Evolutionary conservation across 2,888 invertebrate species (phyloP), one percentile per base, ranked within the genome.

Genomic region (Sisyra terminalis): DNA sequence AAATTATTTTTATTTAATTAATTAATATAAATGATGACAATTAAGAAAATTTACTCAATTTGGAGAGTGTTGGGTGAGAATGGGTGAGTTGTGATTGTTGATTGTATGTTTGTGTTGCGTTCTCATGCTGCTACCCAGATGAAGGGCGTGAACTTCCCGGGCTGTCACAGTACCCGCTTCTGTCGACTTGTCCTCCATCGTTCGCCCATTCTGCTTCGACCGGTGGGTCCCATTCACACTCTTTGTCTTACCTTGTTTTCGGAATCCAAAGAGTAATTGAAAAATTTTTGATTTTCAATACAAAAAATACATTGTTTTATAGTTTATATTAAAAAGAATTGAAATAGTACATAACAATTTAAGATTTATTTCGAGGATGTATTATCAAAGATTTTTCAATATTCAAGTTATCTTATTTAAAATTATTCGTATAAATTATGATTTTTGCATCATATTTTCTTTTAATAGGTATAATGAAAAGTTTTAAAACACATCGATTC

Each of bases 161-260:
- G 92, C 70, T 86, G 87, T 73, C 85, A 88, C 71, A 88, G 89
- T 75, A 82, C 87, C 65, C 78, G 80, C 70, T 89, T 88, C 78
- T 88, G 89, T 76, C 87, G 88, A 66, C 86, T 88, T 75, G 85
- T 94, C 67, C 77, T 92, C 71, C 92, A 93, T 69, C 83, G 93
- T 71, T 94, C 93, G 71, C 85, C 88, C 68, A 86, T 88, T 73
- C 84, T 92, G 69, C 79, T 94, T 71, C 82, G 80, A 74, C 87
- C 89, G 92, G 93, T 94, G 86, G 85, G 82, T 75, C 66, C 64
- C 55, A 58, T 57, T 54, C 54, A 53, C 38, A 31, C 29, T 11
- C 32, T 18, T 43, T 44, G 47, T 53, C 53, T 54, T 52, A 37
- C 16, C 37, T 24, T 24, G 34, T 32, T 6, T 9, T 11, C 34